These are phyloP conservation scores for Lottia gigantea DNA, from an alignment of 2,888 invertebrate genomes.

Conservation along the genomic window DNA sequence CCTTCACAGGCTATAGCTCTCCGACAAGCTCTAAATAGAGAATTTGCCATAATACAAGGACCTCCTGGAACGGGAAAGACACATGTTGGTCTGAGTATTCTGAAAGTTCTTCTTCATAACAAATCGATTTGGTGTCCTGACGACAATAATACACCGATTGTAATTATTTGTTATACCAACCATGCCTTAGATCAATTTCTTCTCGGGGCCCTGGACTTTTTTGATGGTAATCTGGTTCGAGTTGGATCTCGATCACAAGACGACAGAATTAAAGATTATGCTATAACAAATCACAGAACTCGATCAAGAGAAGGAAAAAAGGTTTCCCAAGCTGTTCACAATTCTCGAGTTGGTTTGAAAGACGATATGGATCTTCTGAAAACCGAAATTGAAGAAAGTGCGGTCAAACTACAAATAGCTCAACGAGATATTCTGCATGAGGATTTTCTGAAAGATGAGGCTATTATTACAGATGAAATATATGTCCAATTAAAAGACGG, in stretches of 20 bases:
- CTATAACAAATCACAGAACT: slow-evolving; percentile 28
- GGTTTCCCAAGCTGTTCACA: slow-evolving; percentile 28
- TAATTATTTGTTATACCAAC: slow-evolving; percentile 67
- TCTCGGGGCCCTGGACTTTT: slow-evolving; percentile 57
- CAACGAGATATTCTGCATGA: slow-evolving; percentile 50
- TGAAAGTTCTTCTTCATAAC: slow-evolving; percentile 75
- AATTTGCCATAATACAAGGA: slow-evolving; percentile 69
- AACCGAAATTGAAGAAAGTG: slow-evolving; percentile 37
- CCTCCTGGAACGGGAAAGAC: slow-evolving; percentile 92
- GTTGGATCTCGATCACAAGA: slow-evolving; percentile 57
- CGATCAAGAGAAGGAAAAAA: slow-evolving; percentile 12
- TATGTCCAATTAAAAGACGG: background rate
- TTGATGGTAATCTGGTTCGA: slow-evolving; percentile 48
- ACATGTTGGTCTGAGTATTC: slow-evolving; percentile 81
- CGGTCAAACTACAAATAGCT: slow-evolving; percentile 39
- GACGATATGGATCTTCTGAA: slow-evolving; percentile 37
- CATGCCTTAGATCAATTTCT: slow-evolving; percentile 68
- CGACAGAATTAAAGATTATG: slow-evolving; percentile 36
- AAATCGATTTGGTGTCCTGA: slow-evolving; percentile 62
- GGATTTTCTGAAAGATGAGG: slow-evolving; percentile 32
- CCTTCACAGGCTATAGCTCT: slow-evolving; percentile 58
- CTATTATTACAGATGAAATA: background rate
- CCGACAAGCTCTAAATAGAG: slow-evolving; percentile 55
- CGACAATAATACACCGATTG: slow-evolving; percentile 44
- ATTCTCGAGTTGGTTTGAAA: slow-evolving; percentile 29